These are phyloP conservation scores for Triplophysa siluroides DNA, from an alignment of 2,113 vertebrate genomes.

Conservation along the genomic window DNA sequence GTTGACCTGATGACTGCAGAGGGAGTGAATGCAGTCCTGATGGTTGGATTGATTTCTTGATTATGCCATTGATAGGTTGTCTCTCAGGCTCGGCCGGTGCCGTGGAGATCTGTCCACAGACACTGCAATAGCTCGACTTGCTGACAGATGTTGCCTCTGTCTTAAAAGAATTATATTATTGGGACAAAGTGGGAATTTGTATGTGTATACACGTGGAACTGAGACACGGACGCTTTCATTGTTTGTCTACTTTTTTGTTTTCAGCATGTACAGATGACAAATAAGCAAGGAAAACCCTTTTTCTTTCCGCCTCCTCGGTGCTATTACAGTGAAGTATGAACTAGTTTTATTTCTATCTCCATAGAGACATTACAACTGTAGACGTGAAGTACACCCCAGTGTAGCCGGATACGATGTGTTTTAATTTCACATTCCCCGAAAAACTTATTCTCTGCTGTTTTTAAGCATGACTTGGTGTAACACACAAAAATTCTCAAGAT, in stretches of 20 bases:
- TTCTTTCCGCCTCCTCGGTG: not conserved
- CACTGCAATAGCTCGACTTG: slow-evolving; percentile 7
- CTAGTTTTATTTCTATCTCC: slow-evolving; percentile 15
- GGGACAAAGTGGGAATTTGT: slow-evolving; percentile 1
- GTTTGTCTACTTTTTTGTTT: not conserved
- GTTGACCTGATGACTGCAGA: slow-evolving; percentile 38
- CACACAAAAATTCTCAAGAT: too few species aligned
- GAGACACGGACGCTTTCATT: not conserved
- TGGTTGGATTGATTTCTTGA: slow-evolving; percentile 52
- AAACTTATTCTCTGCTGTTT: too few species aligned
- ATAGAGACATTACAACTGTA: not conserved
- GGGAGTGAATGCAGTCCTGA: slow-evolving; percentile 44
- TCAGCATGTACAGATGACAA: not conserved
- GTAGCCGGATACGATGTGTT: slow-evolving; percentile 5
- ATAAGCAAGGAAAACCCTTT: slow-evolving; percentile 5
- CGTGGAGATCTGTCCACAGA: not conserved
- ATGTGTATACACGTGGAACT: not conserved
- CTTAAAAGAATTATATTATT: slow-evolving; percentile 8
- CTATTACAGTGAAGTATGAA: slow-evolving; percentile 12
- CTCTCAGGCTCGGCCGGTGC: slow-evolving; percentile 4
- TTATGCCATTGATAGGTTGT: slow-evolving; percentile 48
- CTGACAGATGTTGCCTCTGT: slow-evolving; percentile 24
- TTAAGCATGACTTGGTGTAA: too few species aligned
- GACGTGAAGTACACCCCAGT: slow-evolving; percentile 8
- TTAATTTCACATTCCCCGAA: not conserved